Evolutionary conservation across 2,797 vertebrate genomes (phyloP).

Genomic region (Pogoniulus pusillus): DNA sequence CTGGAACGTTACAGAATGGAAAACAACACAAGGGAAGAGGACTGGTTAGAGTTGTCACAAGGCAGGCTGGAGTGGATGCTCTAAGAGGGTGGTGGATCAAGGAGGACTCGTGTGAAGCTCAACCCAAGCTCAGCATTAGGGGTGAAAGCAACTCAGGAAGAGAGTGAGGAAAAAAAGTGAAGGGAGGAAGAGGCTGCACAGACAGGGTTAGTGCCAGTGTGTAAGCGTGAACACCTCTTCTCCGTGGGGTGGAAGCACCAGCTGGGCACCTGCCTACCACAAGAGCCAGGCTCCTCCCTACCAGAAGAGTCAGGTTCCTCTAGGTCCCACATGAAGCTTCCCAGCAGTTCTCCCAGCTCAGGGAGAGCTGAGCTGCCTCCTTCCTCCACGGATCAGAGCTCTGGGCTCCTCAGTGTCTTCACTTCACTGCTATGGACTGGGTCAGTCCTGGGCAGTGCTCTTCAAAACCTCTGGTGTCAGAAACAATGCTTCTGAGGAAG

Average conservation of each 20-base stretch:
- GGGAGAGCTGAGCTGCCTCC: background rate
- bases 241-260: background rate
- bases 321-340: rapidly evolving
- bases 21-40: conserved; percentile 81
- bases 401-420: rapidly evolving
- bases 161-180: background rate
- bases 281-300: background rate
- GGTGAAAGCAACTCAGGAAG: conserved; percentile 29
- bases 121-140: background rate
- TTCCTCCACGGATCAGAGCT: background rate
- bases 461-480: background rate
- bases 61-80: conserved; percentile 13
- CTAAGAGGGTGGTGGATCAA: background rate
- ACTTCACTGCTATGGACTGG: rapidly evolving
- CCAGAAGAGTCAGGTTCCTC: too few species aligned
- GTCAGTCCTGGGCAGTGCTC: rapidly evolving
- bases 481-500: background rate
- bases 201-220: conserved; percentile 28
- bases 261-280: background rate
- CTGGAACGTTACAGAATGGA: conserved; percentile 87
- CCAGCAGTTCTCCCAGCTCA: background rate
- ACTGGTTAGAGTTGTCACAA: conserved; percentile 74
- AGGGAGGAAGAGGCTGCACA: conserved; percentile 19
- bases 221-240: background rate
- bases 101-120: background rate